Evolutionary conservation across 2,113 vertebrate genomes (phyloP), one percentile per base, ranked within the genome.

Genomic region (Rhinopomastus cyanomelas): DNA sequence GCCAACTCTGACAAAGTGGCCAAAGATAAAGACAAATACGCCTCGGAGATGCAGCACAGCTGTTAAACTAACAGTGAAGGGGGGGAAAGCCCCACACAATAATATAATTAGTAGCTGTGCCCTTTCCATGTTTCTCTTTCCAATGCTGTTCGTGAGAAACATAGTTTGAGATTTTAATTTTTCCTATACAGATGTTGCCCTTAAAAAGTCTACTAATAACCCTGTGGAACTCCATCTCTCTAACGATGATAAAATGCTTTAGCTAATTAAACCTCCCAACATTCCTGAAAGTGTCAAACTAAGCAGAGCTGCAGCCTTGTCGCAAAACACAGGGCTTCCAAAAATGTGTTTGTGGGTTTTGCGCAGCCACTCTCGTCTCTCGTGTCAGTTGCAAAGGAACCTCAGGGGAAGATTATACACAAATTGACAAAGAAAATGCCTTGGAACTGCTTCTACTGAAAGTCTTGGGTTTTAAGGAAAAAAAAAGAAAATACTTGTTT

Each of bases 1-100:
- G 97, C 97, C 97, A 98, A 78, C 82, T 95, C 95, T 94, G 90
- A 96, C 92, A 95, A 91, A 96, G 92, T 95, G 94, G 89, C 92
- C 93, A 83, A 94, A 94, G 95, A 97, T 95, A 96, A 97, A 96
- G 95, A 94, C 80, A 95, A 96, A 96, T 96, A 95, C 78, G 91
- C 39, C 49, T 89, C 72, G 64, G 94, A 90, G 85, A 96, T 87
- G 90, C 72, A 96, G 82, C 37, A 87, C 94, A 96, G 93, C 95
- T 97, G 94, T 94, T 93, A 65, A 83, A 95, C 74, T 60, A 86
- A 95, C 82, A 96, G 75, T 27, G 46, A 80, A 62, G 32, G 61
- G 53, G 3, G 2, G 5, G 62, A 67, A 32, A 19, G 12, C 12
- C 22, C 44, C 19, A 8, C 64, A 60, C 89, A 92, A 76, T 72